Percentiles rank a stretch among this genome's conserved stretches.
Evolutionary conservation across 2,888 invertebrate genomes (phyloP).

Genomic region (Strigamia transsilvanica): DNA sequence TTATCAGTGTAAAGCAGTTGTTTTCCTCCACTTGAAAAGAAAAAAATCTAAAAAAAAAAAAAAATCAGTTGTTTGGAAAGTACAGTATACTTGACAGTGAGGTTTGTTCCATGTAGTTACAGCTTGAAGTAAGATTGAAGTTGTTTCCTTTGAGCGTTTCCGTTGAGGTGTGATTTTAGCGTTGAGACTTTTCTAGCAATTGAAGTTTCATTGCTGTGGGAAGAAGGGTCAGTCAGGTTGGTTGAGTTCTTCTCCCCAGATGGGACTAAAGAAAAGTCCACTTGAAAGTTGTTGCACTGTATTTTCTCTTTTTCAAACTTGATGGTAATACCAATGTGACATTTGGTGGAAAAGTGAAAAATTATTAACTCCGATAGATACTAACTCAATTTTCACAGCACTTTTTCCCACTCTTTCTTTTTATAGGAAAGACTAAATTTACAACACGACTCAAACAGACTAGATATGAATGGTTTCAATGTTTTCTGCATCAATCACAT

Average conservation of each 20-base stretch:
- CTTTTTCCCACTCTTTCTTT: no score
- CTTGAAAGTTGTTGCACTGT: neutral
- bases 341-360: neutral
- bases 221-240: conserved; percentile 35
- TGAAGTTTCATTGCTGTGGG: conserved; percentile 38
- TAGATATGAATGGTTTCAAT: no score
- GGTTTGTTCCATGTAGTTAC: conserved; percentile 36
- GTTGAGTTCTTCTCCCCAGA: conserved; percentile 2
- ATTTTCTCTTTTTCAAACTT: conserved; percentile 8
- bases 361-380: neutral
- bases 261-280: conserved; percentile 39
- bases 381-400: no score
- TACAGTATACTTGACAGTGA: conserved; percentile 35
- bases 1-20: conserved; percentile 24
- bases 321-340: conserved; percentile 3
- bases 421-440: no score
- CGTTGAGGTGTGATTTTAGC: conserved; percentile 42
- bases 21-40: conserved; percentile 1
- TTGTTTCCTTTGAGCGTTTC: conserved; percentile 26
- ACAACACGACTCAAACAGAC: no score
- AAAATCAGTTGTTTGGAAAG: conserved; percentile 23
- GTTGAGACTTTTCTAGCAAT: conserved; percentile 40
- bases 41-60: neutral
- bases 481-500: no score
- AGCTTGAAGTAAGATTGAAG: conserved; percentile 38